Percentiles rank a stretch among this genome's conserved stretches.
phyloP scores from a whole-genome alignment of 1,140 invertebrate species.

The Matsumurasca onukii region DNA sequence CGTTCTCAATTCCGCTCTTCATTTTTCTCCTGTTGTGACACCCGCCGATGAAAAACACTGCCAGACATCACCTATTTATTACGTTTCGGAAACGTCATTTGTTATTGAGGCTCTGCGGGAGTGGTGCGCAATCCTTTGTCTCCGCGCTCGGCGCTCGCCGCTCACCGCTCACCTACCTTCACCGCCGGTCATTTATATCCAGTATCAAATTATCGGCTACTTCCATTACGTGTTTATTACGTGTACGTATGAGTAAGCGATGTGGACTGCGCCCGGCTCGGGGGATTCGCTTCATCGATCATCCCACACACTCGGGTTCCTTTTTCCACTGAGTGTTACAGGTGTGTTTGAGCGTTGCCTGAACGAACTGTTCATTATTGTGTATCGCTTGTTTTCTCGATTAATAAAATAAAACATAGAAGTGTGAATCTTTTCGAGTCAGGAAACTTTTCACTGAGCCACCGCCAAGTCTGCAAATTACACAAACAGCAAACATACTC shows the following conservation, averaged over 20 bases:
- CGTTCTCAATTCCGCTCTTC: slow-evolving; percentile 32
- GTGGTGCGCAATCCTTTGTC: slow-evolving; percentile 10
- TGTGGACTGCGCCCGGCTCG: no score
- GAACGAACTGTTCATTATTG: no score
- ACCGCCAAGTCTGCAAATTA: no score
- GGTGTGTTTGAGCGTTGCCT: no score
- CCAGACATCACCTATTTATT: slow-evolving; percentile 33
- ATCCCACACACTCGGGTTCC: neutral
- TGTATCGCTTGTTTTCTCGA: no score
- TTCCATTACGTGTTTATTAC: slow-evolving; percentile 15
- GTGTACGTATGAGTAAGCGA: neutral
- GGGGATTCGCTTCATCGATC: slow-evolving; percentile 20
- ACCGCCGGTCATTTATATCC: neutral
- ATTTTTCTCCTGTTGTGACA: slow-evolving; percentile 33
- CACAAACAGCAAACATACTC: no score
- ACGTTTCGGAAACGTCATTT: slow-evolving; percentile 31
- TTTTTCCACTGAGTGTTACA: no score
- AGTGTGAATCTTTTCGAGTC: no score
- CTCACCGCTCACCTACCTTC: neutral
- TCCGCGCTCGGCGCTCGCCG: neutral
- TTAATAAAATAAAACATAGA: no score
- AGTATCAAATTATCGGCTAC: slow-evolving; percentile 16
- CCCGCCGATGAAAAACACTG: slow-evolving; percentile 33
- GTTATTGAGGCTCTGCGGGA: slow-evolving; percentile 25
- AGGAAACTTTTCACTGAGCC: no score